Conservation (phyloP, 2,888 invertebrate species). For the Tenthredo livida region DNA sequence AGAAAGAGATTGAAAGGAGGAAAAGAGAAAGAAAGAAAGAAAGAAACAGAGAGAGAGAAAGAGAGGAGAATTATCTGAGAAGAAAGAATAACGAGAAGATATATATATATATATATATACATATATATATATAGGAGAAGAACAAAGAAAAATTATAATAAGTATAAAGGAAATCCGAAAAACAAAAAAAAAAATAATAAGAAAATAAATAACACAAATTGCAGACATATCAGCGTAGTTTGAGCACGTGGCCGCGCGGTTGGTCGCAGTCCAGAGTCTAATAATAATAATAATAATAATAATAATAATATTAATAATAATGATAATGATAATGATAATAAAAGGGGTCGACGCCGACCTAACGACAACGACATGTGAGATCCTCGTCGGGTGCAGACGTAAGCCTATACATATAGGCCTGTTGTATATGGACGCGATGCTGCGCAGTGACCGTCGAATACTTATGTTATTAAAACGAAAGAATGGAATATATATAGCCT, state of each 20-base stretch:
- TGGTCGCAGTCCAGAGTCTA: slow-evolving; percentile 16
- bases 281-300: slow-evolving; percentile 18
- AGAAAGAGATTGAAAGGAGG: no score
- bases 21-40: not conserved
- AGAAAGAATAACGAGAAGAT: slow-evolving; percentile 43
- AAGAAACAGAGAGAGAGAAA: not conserved
- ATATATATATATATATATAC: not conserved
- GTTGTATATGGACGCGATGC: no score
- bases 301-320: not conserved
- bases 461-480: no score
- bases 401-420: no score
- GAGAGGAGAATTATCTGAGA: slow-evolving; percentile 31
- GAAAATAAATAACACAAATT: slow-evolving; percentile 43
- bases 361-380: not conserved
- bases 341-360: not conserved
- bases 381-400: not conserved
- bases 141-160: slow-evolving; percentile 43
- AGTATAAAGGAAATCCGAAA: slow-evolving; percentile 11
- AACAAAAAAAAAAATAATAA: not conserved
- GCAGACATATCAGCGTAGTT: slow-evolving; percentile 41
- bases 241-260: slow-evolving; percentile 39
- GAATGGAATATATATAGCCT: no score
- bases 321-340: not conserved
- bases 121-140: not conserved
- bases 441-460: no score